Base-by-base conservation (phyloP, 2,113 vertebrate species). In the Paracanthobrama guichenoti region DNA sequence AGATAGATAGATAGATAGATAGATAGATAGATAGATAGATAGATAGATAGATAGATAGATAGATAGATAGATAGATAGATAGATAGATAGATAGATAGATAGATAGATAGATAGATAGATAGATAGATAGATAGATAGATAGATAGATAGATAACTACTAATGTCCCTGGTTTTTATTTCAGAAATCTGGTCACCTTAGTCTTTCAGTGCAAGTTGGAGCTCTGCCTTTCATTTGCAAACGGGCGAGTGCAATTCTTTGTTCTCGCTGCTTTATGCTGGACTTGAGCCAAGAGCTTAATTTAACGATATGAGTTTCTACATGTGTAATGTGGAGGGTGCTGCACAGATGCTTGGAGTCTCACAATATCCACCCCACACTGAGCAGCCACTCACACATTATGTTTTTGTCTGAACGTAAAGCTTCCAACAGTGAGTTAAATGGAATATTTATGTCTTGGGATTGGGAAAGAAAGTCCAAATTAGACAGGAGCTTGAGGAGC, bases 291-390 rank as follows among this genome's bases (percentile, higher is more conserved):
- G 71, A 59, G 50, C 60, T 69, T 74, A n/a, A 69, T 35, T 87
- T 81, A 74, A 48, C 28, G n/a, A 84, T 84, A 81, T 83, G 82
- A 71, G 55, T 84, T 80, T 71, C 71, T 80, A 72, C 55, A 69
- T 71, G 79, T 80, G 60, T 85, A 80, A 80, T 48, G 78, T 73
- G 59, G 55, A 71, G 74, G 59, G 74, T 13, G 79, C 71, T 48
- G 71, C 79, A 77, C 83, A 84, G 79, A 87, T 87, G 86, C 86
- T 82, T 71, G 13, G 39, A 53, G 84, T 87, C 83, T 81, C 79
- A 87, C 86, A 85, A 85, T 75, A 76, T 57, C 83, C 66, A 60
- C 72, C 59, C 48, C 82, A 87, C 75, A 80, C 82, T 77, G 82
- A 77, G 80, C 72, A 71, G 69, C 55, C 82, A 44, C 60, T 84